These are phyloP conservation scores for Oryctes rhinoceros DNA, from an alignment of 1,140 invertebrate species.

Conservation along the genomic window DNA sequence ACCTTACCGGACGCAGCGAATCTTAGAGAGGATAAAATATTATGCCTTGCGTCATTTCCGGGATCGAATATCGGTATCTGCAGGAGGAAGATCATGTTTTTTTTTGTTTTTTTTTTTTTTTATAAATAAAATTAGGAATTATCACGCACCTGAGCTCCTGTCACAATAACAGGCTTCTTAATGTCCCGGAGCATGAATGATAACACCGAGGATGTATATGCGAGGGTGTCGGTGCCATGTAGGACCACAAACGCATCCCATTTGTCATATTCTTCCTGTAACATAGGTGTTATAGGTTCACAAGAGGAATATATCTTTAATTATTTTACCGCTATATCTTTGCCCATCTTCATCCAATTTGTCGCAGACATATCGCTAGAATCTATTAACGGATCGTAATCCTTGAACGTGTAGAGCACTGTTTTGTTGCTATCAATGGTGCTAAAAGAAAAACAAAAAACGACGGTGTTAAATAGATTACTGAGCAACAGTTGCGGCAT, in stretches of 20 bases:
- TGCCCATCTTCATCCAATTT: constrained; percentile 89
- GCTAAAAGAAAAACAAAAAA: not conserved
- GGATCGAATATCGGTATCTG: constrained; percentile 72
- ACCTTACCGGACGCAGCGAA: constrained; percentile 92
- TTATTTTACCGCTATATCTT: constrained; percentile 80
- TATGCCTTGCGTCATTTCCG: constrained; percentile 90
- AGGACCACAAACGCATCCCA: constrained; percentile 96
- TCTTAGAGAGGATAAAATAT: constrained; percentile 89
- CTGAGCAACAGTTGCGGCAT: too few relatives aligned
- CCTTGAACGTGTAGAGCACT: constrained; percentile 75
- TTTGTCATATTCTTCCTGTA: constrained; percentile 63
- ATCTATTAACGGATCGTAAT: constrained; percentile 91
- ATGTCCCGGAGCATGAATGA: constrained; percentile 97
- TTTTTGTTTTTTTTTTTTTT: not conserved
- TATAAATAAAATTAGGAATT: not conserved
- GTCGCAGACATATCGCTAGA: constrained; percentile 92
- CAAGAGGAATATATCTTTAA: not conserved
- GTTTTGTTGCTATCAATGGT: not conserved
- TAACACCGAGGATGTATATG: constrained; percentile 93
- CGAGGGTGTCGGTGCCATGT: constrained; percentile 96
- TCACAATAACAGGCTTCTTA: constrained; percentile 94
- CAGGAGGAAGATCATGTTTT: not conserved
- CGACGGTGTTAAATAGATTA: not conserved
- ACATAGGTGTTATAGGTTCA: constrained; percentile 19
- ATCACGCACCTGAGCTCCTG: constrained; percentile 80